phyloP scores from a whole-genome alignment of 2,888 invertebrate genomes.

The Luffia ferchaultella region DNA sequence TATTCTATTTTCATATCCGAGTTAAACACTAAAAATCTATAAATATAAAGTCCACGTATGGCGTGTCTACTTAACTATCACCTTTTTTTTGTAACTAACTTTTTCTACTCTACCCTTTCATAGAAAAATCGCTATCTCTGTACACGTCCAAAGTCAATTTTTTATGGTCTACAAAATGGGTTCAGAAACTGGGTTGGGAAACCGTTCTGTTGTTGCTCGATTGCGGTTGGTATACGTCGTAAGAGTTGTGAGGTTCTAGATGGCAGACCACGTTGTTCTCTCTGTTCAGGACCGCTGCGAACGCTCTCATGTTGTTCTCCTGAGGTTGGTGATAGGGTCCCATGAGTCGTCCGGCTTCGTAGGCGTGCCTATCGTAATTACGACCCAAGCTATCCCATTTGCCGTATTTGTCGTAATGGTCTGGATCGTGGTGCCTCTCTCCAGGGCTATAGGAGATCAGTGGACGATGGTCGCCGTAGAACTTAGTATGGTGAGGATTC shows the following conservation, averaged over 20 bases:
- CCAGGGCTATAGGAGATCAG: conserved; percentile 80
- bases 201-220: conserved; percentile 55
- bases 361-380: conserved; percentile 52
- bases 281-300: conserved; percentile 84
- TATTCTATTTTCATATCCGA: conserved; percentile 23
- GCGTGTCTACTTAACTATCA: conserved; percentile 60
- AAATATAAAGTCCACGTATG: conserved; percentile 56
- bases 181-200: conserved; percentile 59
- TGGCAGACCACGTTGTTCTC: conserved; percentile 88
- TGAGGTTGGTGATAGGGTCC: conserved; percentile 60
- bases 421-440: conserved; percentile 62
- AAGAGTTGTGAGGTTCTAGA: conserved; percentile 75
- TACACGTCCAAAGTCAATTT: conserved; percentile 41
- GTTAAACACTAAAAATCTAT: conserved; percentile 17
- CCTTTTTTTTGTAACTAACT: conserved; percentile 35
- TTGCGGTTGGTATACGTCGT: conserved; percentile 55
- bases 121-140: conserved; percentile 53
- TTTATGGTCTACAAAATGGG: conserved; percentile 12
- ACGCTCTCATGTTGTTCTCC: conserved; percentile 64
- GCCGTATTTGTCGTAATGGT: conserved; percentile 49
- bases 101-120: conserved; percentile 50
- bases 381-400: conserved; percentile 63
- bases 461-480: conserved; percentile 84
- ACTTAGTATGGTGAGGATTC: conserved; percentile 73
- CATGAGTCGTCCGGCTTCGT: conserved; percentile 59